A percentile compares a stretch with the other conserved stretches of the same genome.
phyloP scores from a whole-genome alignment of 2,113 vertebrate genomes.

The Rynchops niger region DNA sequence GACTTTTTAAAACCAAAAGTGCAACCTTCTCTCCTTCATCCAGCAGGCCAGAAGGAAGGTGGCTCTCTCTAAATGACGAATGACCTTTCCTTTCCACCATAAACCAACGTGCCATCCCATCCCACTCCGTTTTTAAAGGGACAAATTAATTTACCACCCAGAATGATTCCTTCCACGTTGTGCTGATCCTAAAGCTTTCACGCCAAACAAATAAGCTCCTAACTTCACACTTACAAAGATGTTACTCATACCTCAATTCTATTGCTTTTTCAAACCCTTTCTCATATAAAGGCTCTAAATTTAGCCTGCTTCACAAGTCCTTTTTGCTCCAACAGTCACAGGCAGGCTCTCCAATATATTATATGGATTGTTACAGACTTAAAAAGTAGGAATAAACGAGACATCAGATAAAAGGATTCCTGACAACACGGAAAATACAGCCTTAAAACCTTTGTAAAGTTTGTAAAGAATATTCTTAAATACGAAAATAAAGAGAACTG shows the following conservation, averaged over 20 bases:
- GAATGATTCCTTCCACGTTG: rapidly evolving
- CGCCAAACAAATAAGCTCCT: neutral
- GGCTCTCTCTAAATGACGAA: neutral
- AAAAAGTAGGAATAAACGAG: neutral
- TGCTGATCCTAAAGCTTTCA: neutral
- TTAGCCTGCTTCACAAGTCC: neutral
- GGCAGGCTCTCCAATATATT: neutral
- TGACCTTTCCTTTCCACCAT: neutral
- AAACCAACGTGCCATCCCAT: neutral
- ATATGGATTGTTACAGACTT: neutral
- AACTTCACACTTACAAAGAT: neutral
- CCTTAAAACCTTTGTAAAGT: neutral
- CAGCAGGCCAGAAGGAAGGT: neutral
- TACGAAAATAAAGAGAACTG: neutral
- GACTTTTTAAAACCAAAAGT: neutral
- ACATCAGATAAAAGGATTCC: neutral
- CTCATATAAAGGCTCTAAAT: neutral
- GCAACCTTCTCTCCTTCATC: neutral
- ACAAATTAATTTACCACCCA: neutral
- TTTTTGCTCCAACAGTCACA: neutral
- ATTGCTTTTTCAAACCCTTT: neutral
- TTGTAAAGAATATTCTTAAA: neutral
- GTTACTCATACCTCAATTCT: neutral
- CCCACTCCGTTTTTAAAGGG: neutral
- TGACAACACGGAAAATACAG: neutral